Evolutionary conservation across 2,888 invertebrate genomes (phyloP).

Genomic region (Stratiomys singularior): DNA sequence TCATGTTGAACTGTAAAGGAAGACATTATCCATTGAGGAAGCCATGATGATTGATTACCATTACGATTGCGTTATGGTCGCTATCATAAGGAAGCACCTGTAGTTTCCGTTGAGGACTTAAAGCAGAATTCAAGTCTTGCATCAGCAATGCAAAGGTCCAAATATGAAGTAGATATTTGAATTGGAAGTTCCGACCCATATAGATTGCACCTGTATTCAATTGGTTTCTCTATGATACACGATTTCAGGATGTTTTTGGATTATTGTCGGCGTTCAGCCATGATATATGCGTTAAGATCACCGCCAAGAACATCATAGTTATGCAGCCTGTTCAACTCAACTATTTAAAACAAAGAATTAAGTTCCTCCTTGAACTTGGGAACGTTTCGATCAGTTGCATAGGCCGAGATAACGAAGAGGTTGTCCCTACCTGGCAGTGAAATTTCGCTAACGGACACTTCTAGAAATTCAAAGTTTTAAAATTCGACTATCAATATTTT

Average conservation of each 20-base stretch:
- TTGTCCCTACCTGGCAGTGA: background rate
- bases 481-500: background rate
- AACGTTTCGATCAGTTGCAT: background rate
- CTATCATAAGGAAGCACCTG: constrained; percentile 21
- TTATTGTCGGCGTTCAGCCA: constrained; percentile 37
- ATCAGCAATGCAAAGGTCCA: constrained; percentile 1
- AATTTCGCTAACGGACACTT: background rate
- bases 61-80: constrained; percentile 2
- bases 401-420: background rate
- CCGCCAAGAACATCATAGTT: constrained; percentile 32
- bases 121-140: background rate
- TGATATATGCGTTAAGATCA: background rate
- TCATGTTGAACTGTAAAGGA: background rate
- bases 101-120: background rate
- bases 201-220: background rate
- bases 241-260: constrained; percentile 10
- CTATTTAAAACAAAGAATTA: constrained; percentile 12
- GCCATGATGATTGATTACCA: background rate
- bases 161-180: background rate
- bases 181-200: background rate
- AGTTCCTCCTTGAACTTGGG: background rate
- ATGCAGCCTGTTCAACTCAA: constrained; percentile 17
- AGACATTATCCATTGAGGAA: background rate
- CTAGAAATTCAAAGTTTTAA: background rate
- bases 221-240: constrained; percentile 14